These are phyloP conservation scores for Meloidogyne chitwoodi DNA, from an alignment of 1,140 invertebrate genomes.

Conservation along the genomic window DNA sequence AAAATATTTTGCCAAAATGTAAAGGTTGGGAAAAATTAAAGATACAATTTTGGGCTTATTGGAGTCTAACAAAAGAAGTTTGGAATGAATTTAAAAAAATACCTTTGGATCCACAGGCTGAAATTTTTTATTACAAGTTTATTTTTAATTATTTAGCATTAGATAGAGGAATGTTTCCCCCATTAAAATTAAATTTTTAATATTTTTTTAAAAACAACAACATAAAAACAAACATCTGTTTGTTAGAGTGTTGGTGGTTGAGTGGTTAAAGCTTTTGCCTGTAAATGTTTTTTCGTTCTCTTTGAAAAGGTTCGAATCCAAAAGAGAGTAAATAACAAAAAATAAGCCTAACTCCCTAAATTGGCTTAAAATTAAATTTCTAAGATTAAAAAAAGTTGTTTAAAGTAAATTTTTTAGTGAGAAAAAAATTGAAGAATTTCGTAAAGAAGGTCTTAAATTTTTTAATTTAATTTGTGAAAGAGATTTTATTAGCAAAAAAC, in stretches of 20 bases:
- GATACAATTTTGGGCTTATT: background rate
- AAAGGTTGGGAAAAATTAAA: background rate
- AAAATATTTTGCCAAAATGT: background rate
- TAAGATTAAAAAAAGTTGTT: background rate
- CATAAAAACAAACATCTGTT: too few species aligned
- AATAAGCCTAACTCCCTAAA: too few species aligned
- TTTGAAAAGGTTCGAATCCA: too few species aligned
- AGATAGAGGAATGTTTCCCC: too few species aligned
- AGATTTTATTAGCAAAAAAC: background rate
- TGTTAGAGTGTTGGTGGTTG: too few species aligned
- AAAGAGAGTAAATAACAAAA: too few species aligned
- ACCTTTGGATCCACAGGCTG: background rate
- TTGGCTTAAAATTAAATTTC: too few species aligned
- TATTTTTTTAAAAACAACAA: too few species aligned
- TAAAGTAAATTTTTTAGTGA: background rate
- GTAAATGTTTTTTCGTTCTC: too few species aligned
- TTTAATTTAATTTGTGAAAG: background rate
- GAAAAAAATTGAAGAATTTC: background rate
- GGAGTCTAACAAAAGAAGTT: background rate
- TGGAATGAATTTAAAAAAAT: background rate
- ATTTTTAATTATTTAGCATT: background rate
- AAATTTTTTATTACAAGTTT: background rate
- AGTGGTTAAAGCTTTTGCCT: too few species aligned
- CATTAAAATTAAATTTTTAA: too few species aligned
- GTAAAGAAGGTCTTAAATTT: background rate